A percentile compares a stretch with the other conserved stretches of the same genome.
Evolutionary conservation across 2,797 vertebrate genomes (phyloP).

Genomic region (Staurois parvus): DNA sequence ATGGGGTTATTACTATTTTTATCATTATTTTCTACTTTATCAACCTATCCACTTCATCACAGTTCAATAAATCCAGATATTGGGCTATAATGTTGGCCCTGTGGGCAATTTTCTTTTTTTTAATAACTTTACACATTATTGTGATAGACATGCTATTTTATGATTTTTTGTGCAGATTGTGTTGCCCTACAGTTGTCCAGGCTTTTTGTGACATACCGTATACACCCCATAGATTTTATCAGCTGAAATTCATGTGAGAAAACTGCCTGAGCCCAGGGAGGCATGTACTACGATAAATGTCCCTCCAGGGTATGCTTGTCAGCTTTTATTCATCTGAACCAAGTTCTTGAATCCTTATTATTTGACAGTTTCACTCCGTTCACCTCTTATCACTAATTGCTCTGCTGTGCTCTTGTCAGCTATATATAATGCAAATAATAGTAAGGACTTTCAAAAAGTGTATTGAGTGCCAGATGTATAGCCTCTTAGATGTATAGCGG

Average conservation of each 20-base stretch:
- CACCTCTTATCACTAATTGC: conserved; percentile 31
- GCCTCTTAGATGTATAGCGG: neutral
- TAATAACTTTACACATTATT: neutral
- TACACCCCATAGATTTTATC: conserved; percentile 30
- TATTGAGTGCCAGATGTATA: neutral
- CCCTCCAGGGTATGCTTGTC: conserved; percentile 23
- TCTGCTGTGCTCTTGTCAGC: conserved; percentile 17
- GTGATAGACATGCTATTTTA: neutral
- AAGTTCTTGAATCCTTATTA: conserved; percentile 1
- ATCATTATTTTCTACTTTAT: neutral
- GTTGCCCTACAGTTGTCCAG: neutral
- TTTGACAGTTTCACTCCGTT: neutral
- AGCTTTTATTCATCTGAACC: neutral
- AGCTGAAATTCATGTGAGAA: conserved; percentile 41
- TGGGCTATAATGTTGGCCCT: neutral
- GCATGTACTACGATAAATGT: conserved; percentile 21
- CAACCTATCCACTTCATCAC: neutral
- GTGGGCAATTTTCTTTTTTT: neutral
- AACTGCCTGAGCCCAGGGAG: conserved; percentile 8
- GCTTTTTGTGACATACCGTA: neutral
- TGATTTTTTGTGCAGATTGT: neutral
- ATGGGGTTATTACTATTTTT: no score
- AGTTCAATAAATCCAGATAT: neutral
- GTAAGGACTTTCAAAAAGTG: neutral
- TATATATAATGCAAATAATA: neutral